Evolutionary conservation across 2,797 vertebrate genomes (phyloP), one percentile per base, ranked within the genome.

Genomic region (Crotalus adamanteus): DNA sequence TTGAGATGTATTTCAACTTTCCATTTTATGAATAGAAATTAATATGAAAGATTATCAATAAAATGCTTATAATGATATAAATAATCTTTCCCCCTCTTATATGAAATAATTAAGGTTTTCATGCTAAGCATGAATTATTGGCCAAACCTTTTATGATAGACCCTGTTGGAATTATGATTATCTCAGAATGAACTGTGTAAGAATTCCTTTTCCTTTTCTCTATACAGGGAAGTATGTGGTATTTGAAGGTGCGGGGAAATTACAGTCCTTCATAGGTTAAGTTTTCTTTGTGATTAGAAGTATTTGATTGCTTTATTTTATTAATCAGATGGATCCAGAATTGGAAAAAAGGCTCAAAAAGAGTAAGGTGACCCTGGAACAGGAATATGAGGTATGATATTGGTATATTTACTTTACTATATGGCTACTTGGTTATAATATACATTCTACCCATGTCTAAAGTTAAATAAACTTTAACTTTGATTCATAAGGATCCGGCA

Each of bases 371-470:
- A 97, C 98, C 2, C 97, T 99, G 97, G 98, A 99, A 96, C 98
- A 98, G 85, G 98, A 99, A 95, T 99, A 98, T 31, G 96, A 99
- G 99, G 99, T 99, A 98, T 69, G 63, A 89, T 89, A 94, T 91
- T 89, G 37, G 94, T 95, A 93, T 89, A 73, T 96, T 96, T 93
- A 90, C 93, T 96, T 96, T 94, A 88, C 93, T 95, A 92, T 16
- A 90, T 57, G 96, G 94, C 89, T 69, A 83, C 93, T 90, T 0
- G 3, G 92, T 96, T 87, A 95, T 94, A 94, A 94, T 93, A 95
- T 92, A 56, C 96, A 26, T 85, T 96, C 91, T 95, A 87, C 91
- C 94, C 92, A 90, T 94, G 96, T 63, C 95, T 97, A 96, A 97
- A 97, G 95, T 97, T 96, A 97, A 96, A 95, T 93, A 89, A 95